Percentiles rank a stretch among this genome's conserved stretches.
Conservation (phyloP, 2,888 invertebrate genomes). For the Drosophila suboccidentalis region DNA sequence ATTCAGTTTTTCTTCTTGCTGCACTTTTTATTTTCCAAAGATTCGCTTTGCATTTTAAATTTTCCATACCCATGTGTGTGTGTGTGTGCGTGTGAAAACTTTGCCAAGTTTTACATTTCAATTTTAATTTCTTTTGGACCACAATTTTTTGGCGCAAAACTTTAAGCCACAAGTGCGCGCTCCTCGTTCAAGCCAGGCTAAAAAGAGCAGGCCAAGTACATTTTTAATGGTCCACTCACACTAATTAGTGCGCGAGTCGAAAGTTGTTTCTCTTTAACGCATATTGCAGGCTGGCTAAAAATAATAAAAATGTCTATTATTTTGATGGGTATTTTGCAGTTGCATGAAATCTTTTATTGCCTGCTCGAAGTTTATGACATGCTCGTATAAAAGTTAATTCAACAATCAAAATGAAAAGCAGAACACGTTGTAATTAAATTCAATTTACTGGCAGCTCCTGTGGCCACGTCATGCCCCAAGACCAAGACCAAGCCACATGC, state of each 20-base stretch:
- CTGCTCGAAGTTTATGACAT: slow-evolving; percentile 65
- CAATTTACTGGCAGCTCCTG: slow-evolving; percentile 72
- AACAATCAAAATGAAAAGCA: slow-evolving; percentile 68
- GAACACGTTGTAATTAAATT: slow-evolving; percentile 77
- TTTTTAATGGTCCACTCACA: slow-evolving; percentile 65
- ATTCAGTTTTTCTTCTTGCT: slow-evolving; percentile 42
- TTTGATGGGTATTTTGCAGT: slow-evolving; percentile 31
- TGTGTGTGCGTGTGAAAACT: slow-evolving; percentile 52
- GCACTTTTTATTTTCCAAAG: slow-evolving; percentile 16
- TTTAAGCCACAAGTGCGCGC: slow-evolving; percentile 59
- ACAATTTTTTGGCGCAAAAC: slow-evolving; percentile 51
- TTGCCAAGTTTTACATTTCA: slow-evolving; percentile 74
- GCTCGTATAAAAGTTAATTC: slow-evolving; percentile 63
- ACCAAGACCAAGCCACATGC: neutral
- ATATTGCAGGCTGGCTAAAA: neutral
- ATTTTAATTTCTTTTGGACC: slow-evolving; percentile 74
- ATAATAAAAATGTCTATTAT: slow-evolving; percentile 15
- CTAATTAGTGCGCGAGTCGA: slow-evolving; percentile 65
- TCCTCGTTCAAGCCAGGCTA: slow-evolving; percentile 3
- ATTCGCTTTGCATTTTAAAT: slow-evolving; percentile 75
- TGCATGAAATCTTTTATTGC: slow-evolving; percentile 56
- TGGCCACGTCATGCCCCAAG: slow-evolving; percentile 19
- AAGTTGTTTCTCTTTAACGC: slow-evolving; percentile 42
- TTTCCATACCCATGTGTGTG: slow-evolving; percentile 23
- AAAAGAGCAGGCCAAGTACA: slow-evolving; percentile 6